Evolutionary conservation across 2,797 vertebrate species (phyloP), one percentile per base, ranked within the genome.

Genomic region (Sparus aurata): DNA sequence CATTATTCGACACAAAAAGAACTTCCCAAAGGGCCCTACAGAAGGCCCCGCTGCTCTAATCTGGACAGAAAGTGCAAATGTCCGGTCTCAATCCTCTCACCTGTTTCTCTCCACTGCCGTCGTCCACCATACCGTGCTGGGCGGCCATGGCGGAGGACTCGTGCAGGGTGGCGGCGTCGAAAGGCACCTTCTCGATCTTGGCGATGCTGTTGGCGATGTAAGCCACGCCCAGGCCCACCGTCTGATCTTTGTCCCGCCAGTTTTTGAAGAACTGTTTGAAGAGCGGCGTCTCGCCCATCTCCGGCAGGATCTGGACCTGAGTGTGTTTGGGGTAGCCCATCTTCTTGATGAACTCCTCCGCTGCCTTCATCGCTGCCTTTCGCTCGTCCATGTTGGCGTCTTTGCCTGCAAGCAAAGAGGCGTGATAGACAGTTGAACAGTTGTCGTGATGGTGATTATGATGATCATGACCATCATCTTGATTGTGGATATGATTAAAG

Each of bases 261-360:
- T 97, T 98, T 91, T 99, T 99, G 95, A 99, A 99, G 94, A 99
- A 99, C 86, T 99, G 98, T 89, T 99, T 99, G 94, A 99, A 99
- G 75, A 99, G 92, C 0, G 98, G 98, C 0, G 97, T 99, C 95
- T 99, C 98, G 0, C 98, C 98, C 1, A 93, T 95, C 90, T 99
- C 97, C 0, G 98, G 98, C 64, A 99, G 96, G 71, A 99, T 94
- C 88, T 99, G 96, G 64, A 99, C 97, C 94, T 98, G 97, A 0
- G 98, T 99, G 60, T 98, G 96, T 82, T 96, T 98, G 8, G 97
- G 96, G 83, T 99, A 99, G 22, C 92, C 89, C 98, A 99, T 99
- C 95, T 99, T 98, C 86, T 96, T 96, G 90, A 99, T 99, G 92
- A 99, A 99, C 76, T 98, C 97, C 0, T 97, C 96, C 0, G 98